Evolutionary conservation across 1,140 invertebrate genomes (phyloP), one percentile per base, ranked within the genome.

Genomic region (Ditylenchus dipsaci): DNA sequence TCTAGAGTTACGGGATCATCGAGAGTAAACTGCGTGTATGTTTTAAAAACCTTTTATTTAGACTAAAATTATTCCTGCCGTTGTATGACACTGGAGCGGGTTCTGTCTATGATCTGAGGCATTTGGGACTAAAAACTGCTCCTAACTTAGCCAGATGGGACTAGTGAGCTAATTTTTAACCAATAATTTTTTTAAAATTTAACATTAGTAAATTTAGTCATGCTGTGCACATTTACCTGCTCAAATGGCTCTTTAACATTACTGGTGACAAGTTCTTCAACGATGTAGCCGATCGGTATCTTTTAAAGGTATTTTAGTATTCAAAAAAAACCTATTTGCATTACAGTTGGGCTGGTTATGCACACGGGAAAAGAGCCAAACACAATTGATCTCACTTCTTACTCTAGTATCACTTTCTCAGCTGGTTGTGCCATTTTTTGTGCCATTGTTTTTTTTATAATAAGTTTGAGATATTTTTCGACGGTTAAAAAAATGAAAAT

Each of bases 161-260:
- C 84, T 98, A 98, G 83, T 95, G 98, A 85, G 91, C 92, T n/a
- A n/a, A n/a, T 7, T 95, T 94, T 13, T 95, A 98, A 38, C 3
- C 11, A 11, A 5, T 5, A 38, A 5, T 38, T 38, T 38, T 38
- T 5, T 38, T 11, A 38, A 38, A 38, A 38, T 5, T 38, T 5
- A 5, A 38, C 3, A 38, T 38, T 3, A 5, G 11, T 38, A 11
- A 3, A 38, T 38, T 38, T 5, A 98, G 98, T 83, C 95, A 99
- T 85, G 91, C 92, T 7, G 95, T 94, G 13, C 95, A 98, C 84
- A 90, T 98, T 26, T 97, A 95, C 86, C 93, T 97, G 79, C 86
- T 99, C 30, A 88, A 96, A 62, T 87, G 94, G 53, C 85, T 98
- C 21, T 89, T 89, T 60, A 91, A 91, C 0, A 89, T 98, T 49